A percentile compares a stretch with the other conserved stretches of the same genome.
These are phyloP conservation scores for Lepidonotus clava DNA, from an alignment of 2,888 invertebrate species.

Conservation along the genomic window DNA sequence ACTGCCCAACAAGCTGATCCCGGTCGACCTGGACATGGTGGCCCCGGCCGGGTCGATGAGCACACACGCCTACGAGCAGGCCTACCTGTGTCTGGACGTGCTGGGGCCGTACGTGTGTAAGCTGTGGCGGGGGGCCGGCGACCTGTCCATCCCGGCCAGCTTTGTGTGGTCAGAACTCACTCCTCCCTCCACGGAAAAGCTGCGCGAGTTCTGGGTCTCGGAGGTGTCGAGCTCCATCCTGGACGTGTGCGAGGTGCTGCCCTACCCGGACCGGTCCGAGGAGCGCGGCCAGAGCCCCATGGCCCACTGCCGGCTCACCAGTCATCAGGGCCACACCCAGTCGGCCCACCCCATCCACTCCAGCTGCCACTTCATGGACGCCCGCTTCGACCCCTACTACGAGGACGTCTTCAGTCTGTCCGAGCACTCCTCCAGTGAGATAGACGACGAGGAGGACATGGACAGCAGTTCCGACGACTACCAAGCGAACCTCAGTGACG, in stretches of 20 bases:
- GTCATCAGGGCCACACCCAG: background rate
- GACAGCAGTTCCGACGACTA: slow-evolving; percentile 6
- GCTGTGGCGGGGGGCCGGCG: slow-evolving; percentile 21
- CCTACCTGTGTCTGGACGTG: slow-evolving; percentile 30
- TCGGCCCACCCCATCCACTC: slow-evolving; percentile 31
- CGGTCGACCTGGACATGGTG: slow-evolving; percentile 41
- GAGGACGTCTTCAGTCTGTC: slow-evolving; percentile 34
- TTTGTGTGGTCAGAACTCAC: slow-evolving; percentile 47
- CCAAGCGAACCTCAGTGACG: background rate
- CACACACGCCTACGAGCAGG: slow-evolving; percentile 37
- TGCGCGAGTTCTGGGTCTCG: slow-evolving; percentile 24
- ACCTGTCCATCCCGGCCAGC: slow-evolving; percentile 18
- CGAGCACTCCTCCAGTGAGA: background rate
- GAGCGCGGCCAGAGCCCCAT: slow-evolving; percentile 12
- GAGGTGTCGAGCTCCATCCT: slow-evolving; percentile 8
- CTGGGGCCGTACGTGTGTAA: slow-evolving; percentile 29
- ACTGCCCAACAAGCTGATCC: background rate
- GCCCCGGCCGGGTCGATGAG: background rate
- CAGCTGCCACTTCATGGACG: slow-evolving; percentile 28
- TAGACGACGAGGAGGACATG: slow-evolving; percentile 16
- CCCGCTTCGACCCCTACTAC: slow-evolving; percentile 21
- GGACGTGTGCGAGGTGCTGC: background rate
- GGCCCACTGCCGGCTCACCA: background rate
- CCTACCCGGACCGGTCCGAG: slow-evolving; percentile 21
- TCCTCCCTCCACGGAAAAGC: slow-evolving; percentile 21